These are phyloP conservation scores for Rotaria sp. DNA, from an alignment of 2,888 invertebrate genomes.

Conservation along the genomic window DNA sequence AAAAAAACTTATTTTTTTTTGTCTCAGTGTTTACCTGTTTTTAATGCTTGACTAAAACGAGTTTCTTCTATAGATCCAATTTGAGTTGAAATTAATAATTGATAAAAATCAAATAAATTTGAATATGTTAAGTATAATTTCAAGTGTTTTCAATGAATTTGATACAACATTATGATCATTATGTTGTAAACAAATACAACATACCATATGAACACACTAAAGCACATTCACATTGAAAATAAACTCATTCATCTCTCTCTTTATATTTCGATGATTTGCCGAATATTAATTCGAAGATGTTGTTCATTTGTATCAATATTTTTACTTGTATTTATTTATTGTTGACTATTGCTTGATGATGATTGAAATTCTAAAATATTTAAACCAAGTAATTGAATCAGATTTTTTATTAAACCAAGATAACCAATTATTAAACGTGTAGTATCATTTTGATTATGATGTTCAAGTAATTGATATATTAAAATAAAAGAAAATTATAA, in stretches of 20 bases:
- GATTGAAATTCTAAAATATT: background rate
- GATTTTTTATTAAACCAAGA: background rate
- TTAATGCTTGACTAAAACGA: background rate
- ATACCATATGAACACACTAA: background rate
- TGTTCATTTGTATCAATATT: background rate
- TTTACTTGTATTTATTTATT: background rate
- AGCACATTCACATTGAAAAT: background rate
- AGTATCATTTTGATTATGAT: background rate
- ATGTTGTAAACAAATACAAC: conserved; percentile 23
- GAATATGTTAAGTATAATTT: background rate
- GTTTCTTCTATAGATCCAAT: background rate
- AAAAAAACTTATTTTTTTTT: too few species aligned
- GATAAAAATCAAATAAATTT: conserved; percentile 2
- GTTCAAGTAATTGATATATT: background rate
- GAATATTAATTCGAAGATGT: background rate
- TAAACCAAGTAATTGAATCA: background rate
- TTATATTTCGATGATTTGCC: background rate
- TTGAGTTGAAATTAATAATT: background rate
- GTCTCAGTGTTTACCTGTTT: background rate
- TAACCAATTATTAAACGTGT: background rate
- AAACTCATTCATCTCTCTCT: background rate
- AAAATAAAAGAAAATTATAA: too few species aligned
- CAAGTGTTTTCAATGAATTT: conserved; percentile 11
- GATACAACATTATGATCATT: conserved; percentile 23
- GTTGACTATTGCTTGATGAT: background rate